Evolutionary conservation across 2,113 vertebrate genomes (phyloP).

Genomic region (Cyanoderma ruficeps): DNA sequence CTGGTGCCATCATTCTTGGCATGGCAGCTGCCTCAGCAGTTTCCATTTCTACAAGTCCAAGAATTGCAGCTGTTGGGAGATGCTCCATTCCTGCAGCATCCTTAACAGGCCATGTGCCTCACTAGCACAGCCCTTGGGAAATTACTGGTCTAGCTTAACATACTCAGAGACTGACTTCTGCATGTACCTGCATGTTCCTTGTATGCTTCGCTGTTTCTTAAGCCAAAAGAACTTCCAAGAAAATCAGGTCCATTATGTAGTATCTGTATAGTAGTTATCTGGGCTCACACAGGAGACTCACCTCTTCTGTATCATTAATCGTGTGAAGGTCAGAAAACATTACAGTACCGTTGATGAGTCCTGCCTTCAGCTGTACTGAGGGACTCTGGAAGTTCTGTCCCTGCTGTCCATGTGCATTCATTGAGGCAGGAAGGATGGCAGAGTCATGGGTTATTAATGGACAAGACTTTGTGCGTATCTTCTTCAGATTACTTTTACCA

Average conservation of each 20-base stretch:
- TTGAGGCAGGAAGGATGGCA: neutral
- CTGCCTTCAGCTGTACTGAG: neutral
- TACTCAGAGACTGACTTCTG: neutral
- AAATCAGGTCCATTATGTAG: neutral
- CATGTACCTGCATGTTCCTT: neutral
- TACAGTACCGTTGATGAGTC: neutral
- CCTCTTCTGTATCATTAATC: neutral
- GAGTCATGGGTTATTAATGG: conserved; percentile 20
- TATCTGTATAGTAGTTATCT: neutral
- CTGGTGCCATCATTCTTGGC: neutral
- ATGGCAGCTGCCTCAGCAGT: neutral
- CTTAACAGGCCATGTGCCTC: neutral
- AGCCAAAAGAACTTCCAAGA: neutral
- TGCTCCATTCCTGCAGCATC: neutral
- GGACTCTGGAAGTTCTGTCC: neutral
- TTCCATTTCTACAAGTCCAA: neutral
- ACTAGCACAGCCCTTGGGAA: neutral
- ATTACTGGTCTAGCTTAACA: neutral
- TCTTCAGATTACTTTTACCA: neutral
- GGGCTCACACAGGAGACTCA: neutral
- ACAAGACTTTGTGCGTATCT: neutral
- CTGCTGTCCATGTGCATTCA: neutral
- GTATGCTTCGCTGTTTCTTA: neutral
- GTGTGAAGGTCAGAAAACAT: neutral
- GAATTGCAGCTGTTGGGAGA: neutral